These are phyloP conservation scores for Fragum fragum DNA, from an alignment of 2,888 invertebrate species.

Conservation along the genomic window DNA sequence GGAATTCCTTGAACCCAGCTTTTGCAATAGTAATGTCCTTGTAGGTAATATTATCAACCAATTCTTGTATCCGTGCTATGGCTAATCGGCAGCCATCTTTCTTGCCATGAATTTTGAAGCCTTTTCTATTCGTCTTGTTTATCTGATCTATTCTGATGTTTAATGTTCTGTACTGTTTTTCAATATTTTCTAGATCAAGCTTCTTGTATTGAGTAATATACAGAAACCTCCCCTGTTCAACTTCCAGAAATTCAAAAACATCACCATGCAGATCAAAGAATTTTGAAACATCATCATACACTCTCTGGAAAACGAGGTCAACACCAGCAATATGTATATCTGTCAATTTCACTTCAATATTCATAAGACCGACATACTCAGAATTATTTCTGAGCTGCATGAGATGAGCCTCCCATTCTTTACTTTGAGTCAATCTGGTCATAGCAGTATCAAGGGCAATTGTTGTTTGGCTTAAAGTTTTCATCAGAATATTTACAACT, in stretches of 20 bases:
- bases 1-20: slow-evolving; percentile 35
- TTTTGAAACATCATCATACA: slow-evolving; percentile 38
- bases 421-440: slow-evolving; percentile 6
- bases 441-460: slow-evolving; percentile 4
- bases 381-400: slow-evolving; percentile 6
- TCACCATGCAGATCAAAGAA: slow-evolving; percentile 50
- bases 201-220: slow-evolving; percentile 39
- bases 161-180: slow-evolving; percentile 41
- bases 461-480: slow-evolving; percentile 1
- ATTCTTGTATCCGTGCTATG: slow-evolving; percentile 19
- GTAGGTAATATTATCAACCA: slow-evolving; percentile 39
- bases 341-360: not conserved
- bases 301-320: slow-evolving; percentile 30
- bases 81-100: slow-evolving; percentile 52
- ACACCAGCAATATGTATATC: slow-evolving; percentile 29
- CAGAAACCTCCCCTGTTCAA: slow-evolving; percentile 31
- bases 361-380: slow-evolving; percentile 21
- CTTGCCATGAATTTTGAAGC: slow-evolving; percentile 50
- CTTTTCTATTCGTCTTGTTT: slow-evolving; percentile 21
- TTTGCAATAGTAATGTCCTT: slow-evolving; percentile 34
- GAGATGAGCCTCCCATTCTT: slow-evolving; percentile 22
- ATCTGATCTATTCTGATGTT: slow-evolving; percentile 30
- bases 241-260: slow-evolving; percentile 36
- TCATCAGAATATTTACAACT: not conserved
- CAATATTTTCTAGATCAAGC: slow-evolving; percentile 38